These are phyloP conservation scores for Myanophis thanlyinensis DNA, from an alignment of 2,113 vertebrate species.

Conservation along the genomic window DNA sequence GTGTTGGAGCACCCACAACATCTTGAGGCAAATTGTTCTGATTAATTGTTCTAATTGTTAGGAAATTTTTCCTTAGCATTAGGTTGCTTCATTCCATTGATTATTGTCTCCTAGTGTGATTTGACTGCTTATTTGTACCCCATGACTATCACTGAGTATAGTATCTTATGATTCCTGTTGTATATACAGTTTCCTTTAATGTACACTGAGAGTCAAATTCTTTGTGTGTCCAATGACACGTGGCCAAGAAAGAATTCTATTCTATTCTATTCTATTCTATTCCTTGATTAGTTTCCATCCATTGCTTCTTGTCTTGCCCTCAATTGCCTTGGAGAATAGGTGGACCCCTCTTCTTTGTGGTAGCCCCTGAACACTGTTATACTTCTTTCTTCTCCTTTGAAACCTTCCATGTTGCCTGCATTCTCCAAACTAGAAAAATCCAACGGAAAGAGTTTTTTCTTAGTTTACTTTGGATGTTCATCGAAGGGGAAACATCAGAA, in stretches of 20 bases:
- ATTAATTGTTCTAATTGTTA: background rate
- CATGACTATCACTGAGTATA: no score
- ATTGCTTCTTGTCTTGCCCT: background rate
- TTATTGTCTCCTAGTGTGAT: no score
- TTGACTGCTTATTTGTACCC: no score
- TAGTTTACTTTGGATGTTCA: background rate
- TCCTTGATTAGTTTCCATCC: background rate
- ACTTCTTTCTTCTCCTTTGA: background rate
- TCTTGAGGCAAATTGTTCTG: background rate
- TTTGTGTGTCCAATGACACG: no score
- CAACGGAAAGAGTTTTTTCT: background rate
- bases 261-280: no score
- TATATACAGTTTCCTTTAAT: no score
- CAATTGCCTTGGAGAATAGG: background rate
- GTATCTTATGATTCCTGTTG: no score
- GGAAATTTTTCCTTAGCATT: background rate
- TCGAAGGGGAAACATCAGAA: background rate
- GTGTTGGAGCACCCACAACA: background rate
- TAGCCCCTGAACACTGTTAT: background rate
- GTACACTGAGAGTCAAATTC: no score
- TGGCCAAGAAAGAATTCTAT: no score
- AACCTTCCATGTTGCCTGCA: background rate
- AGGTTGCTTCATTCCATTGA: background rate
- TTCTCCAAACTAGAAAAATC: background rate
- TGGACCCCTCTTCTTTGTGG: background rate